Percentiles rank a stretch among this genome's conserved stretches.
These are phyloP conservation scores for Nyctalus aviator DNA, from an alignment of 2,797 vertebrate genomes.

Conservation along the genomic window DNA sequence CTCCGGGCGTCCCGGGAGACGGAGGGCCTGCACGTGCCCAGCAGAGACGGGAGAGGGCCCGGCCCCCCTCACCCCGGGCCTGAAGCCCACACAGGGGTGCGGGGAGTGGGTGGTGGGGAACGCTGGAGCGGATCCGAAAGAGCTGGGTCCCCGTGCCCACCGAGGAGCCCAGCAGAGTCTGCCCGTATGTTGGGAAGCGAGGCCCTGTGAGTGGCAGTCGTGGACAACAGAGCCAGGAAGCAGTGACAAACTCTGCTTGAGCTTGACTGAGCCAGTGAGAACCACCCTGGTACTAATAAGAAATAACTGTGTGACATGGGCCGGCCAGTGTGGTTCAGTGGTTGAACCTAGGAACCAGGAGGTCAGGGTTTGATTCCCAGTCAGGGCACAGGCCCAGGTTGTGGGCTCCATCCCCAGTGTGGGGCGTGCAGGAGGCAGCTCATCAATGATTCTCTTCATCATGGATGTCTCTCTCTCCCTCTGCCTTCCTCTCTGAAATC, in stretches of 20 bases:
- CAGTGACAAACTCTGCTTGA: not conserved
- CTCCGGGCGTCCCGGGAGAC: fast-evolving
- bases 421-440: too few relatives aligned
- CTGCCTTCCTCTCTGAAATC: not conserved
- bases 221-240: not conserved
- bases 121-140: not conserved
- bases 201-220: too few relatives aligned
- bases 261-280: too few relatives aligned
- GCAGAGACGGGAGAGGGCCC: not conserved
- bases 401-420: not conserved
- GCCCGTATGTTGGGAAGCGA: fast-evolving
- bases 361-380: not conserved
- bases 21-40: too few relatives aligned
- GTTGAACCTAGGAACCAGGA: not conserved
- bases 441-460: not conserved
- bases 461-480: not conserved
- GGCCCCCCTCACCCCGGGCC: not conserved
- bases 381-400: too few relatives aligned
- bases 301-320: not conserved
- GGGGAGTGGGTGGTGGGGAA: not conserved
- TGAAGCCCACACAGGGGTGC: not conserved
- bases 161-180: too few relatives aligned
- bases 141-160: too few relatives aligned
- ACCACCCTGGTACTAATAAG: not conserved
- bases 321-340: not conserved